Percentiles rank a stretch among this genome's conserved stretches.
Conservation (phyloP, 2,113 vertebrate species). For the Deroptyus accipitrinus region DNA sequence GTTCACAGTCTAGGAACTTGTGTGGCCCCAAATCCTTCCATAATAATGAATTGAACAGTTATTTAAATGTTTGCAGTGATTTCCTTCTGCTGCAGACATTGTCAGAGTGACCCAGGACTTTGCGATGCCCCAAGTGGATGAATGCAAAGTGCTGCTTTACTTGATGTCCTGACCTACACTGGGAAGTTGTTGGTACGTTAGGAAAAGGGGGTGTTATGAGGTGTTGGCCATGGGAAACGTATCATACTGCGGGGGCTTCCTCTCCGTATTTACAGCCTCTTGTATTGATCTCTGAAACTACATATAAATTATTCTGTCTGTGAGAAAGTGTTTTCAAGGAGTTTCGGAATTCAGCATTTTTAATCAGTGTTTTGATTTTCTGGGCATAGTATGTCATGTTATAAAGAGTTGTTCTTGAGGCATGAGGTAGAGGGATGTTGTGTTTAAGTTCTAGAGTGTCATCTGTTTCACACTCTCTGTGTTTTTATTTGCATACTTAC, state of each 20-base stretch:
- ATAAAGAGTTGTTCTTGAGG: background rate
- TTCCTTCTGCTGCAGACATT: slow-evolving; percentile 43
- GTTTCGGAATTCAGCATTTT: background rate
- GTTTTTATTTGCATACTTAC: background rate
- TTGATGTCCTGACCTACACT: background rate
- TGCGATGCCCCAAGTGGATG: slow-evolving; percentile 1
- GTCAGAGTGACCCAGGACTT: slow-evolving; percentile 38
- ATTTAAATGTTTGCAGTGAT: slow-evolving; percentile 50
- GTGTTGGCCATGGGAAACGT: background rate
- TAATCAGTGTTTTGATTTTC: background rate
- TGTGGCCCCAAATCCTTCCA: background rate
- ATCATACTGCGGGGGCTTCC: background rate
- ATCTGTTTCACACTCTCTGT: background rate
- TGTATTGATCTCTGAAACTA: background rate
- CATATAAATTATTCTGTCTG: background rate
- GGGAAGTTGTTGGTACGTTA: slow-evolving; percentile 8
- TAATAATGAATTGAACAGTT: background rate
- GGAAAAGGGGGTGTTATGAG: background rate
- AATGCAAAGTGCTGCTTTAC: slow-evolving; percentile 46
- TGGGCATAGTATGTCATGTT: fast-evolving
- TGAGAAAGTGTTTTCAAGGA: background rate
- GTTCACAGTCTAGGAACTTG: background rate
- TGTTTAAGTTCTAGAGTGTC: background rate
- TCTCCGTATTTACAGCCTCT: background rate
- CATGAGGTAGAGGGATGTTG: background rate